A percentile compares a stretch with the other conserved stretches of the same genome.
Evolutionary conservation across 1,140 invertebrate species (phyloP).

Genomic region (Atta colombica): DNA sequence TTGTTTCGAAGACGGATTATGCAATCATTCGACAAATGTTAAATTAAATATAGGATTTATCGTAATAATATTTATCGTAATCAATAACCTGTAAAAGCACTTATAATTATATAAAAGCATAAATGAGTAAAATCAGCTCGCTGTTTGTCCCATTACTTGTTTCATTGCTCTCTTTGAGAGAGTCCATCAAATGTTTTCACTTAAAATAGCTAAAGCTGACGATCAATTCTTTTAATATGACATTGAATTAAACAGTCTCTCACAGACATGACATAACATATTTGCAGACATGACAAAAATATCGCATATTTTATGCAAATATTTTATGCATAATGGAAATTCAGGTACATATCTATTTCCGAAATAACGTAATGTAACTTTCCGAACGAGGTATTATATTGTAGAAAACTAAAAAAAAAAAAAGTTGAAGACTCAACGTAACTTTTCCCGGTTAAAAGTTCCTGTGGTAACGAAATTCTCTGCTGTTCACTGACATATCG

Average conservation of each 20-base stretch:
- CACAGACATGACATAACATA: neutral
- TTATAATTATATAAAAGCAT: neutral
- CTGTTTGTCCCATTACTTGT: neutral
- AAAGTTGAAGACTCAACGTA: neutral
- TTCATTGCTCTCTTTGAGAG: neutral
- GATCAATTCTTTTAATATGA: neutral
- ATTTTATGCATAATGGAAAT: neutral
- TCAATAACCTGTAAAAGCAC: slow-evolving; percentile 1
- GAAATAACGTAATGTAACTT: slow-evolving; percentile 31
- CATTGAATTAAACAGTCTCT: neutral
- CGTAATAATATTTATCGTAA: slow-evolving; percentile 10
- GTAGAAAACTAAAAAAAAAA: slow-evolving; percentile 28
- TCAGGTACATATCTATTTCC: neutral
- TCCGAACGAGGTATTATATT: slow-evolving; percentile 11
- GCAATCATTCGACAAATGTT: neutral
- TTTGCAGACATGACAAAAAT: neutral
- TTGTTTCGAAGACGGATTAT: neutral
- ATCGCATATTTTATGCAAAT: neutral
- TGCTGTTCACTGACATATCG: slow-evolving; percentile 1
- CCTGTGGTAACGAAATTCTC: slow-evolving; percentile 59
- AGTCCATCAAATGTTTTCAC: neutral
- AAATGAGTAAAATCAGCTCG: slow-evolving; percentile 17
- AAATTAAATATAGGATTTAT: slow-evolving; percentile 9
- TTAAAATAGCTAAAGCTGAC: neutral
- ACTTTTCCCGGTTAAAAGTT: slow-evolving; percentile 60